Evolutionary conservation across 2,797 vertebrate genomes (phyloP).

Genomic region (Anguilla marmorata): DNA sequence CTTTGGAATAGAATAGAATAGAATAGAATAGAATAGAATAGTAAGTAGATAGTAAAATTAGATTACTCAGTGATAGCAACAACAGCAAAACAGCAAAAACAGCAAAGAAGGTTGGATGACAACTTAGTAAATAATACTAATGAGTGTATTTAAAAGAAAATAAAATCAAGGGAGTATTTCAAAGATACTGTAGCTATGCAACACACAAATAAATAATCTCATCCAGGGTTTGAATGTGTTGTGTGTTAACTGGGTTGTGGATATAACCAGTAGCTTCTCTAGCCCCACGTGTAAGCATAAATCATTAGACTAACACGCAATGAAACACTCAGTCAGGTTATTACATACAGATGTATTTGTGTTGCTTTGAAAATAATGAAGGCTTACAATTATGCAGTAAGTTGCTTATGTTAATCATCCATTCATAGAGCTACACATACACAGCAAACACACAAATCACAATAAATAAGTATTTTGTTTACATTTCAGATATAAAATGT

Average conservation of each 20-base stretch:
- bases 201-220: neutral
- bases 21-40: too few species aligned
- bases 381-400: conserved; percentile 70
- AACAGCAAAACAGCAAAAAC: too few species aligned
- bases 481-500: neutral
- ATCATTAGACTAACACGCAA: neutral
- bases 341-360: conserved; percentile 40
- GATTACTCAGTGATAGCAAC: neutral
- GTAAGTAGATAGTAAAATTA: too few species aligned
- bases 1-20: neutral
- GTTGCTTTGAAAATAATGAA: conserved; percentile 71
- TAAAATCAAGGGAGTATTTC: neutral
- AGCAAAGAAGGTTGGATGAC: too few species aligned
- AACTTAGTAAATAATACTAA: too few species aligned
- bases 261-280: neutral
- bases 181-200: neutral
- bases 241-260: neutral
- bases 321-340: conserved; percentile 64
- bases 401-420: conserved; percentile 62
- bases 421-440: conserved; percentile 50
- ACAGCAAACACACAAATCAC: conserved; percentile 55
- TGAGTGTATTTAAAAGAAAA: too few species aligned
- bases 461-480: conserved; percentile 57
- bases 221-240: neutral
- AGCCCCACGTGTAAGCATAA: neutral